Conservation (phyloP, 2,888 invertebrate genomes). For the Cephus nigrinus region DNA sequence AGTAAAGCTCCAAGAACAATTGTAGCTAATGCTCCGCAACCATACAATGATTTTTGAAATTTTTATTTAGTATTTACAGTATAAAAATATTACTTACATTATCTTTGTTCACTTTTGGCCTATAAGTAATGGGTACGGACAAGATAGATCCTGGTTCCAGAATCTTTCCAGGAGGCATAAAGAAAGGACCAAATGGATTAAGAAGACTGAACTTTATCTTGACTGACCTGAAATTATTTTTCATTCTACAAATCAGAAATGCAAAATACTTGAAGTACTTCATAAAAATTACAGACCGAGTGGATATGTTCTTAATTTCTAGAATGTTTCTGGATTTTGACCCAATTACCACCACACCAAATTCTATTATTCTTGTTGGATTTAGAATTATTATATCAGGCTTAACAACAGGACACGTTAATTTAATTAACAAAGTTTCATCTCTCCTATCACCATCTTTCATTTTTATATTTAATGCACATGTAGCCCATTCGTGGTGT, state of each 20-base stretch:
- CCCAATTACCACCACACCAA: constrained; percentile 10
- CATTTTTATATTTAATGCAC: background rate
- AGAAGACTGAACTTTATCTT: constrained; percentile 12
- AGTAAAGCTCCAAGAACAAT: constrained; percentile 34
- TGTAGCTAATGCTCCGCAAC: constrained; percentile 1
- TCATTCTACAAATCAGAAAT: background rate
- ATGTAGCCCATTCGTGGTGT: background rate
- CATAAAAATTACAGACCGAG: background rate
- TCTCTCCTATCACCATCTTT: background rate
- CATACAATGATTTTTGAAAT: constrained; percentile 24
- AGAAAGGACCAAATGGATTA: constrained; percentile 28
- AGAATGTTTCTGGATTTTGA: constrained; percentile 14
- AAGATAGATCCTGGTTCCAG: constrained; percentile 30
- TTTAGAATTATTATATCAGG: constrained; percentile 15
- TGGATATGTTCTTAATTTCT: constrained; percentile 22
- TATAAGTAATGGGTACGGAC: constrained; percentile 26
- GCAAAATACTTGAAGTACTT: background rate
- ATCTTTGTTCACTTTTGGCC: constrained; percentile 6
- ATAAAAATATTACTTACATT: background rate
- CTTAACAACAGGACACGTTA: constrained; percentile 12
- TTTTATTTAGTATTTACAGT: background rate
- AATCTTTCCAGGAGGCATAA: constrained; percentile 25
- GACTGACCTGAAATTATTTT: background rate
- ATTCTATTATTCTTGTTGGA: constrained; percentile 8
- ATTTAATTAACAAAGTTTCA: background rate